Percentiles rank a stretch among this genome's conserved stretches.
Conservation (phyloP, 1,140 invertebrate genomes). For the Formica selysi region DNA sequence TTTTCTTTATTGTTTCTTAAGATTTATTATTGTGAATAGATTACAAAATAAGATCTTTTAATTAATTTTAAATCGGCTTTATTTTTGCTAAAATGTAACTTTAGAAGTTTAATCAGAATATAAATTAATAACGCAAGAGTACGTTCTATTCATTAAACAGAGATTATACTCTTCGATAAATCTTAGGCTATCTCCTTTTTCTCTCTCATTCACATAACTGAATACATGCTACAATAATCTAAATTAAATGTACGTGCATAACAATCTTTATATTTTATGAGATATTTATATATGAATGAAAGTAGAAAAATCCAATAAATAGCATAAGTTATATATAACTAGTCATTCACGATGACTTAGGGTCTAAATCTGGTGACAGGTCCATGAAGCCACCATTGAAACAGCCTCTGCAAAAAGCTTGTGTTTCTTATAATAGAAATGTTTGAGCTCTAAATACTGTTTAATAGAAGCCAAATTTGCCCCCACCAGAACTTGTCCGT, state of each 20-base stretch:
- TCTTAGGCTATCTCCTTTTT: neutral
- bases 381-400: neutral
- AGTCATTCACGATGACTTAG: neutral
- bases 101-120: slow-evolving; percentile 41
- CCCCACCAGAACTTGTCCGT: neutral
- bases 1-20: neutral
- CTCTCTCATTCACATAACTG: neutral
- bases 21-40: slow-evolving; percentile 4
- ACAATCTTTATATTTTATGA: neutral
- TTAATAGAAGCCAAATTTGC: neutral
- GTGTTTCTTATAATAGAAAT: slow-evolving; percentile 16
- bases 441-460: neutral
- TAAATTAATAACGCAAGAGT: slow-evolving; percentile 17
- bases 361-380: neutral
- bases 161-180: slow-evolving; percentile 21
- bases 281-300: slow-evolving; percentile 13
- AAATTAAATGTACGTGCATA: neutral
- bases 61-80: slow-evolving; percentile 25
- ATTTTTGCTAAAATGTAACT: slow-evolving; percentile 24
- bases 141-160: slow-evolving; percentile 40
- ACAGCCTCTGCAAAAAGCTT: slow-evolving; percentile 27
- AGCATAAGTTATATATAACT: slow-evolving; percentile 19
- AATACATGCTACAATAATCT: slow-evolving; percentile 11
- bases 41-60: slow-evolving; percentile 27
- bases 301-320: neutral